These are phyloP conservation scores for Lagopus muta DNA, from an alignment of 2,113 vertebrate species.

Conservation along the genomic window DNA sequence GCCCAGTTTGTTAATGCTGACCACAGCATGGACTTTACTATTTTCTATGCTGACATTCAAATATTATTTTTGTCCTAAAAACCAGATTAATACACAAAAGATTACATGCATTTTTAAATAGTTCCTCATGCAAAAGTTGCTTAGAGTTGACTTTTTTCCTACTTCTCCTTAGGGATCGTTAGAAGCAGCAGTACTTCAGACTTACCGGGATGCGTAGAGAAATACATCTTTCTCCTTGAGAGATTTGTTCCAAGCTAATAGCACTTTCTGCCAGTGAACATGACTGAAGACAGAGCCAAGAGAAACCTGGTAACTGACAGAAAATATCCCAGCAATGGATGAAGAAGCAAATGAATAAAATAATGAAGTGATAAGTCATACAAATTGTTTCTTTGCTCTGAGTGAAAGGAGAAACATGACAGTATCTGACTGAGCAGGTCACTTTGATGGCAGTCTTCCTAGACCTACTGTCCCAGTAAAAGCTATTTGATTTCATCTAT, in stretches of 20 bases:
- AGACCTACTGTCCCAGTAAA: slow-evolving; percentile 8
- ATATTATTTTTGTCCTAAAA: neutral
- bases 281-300: slow-evolving; percentile 27
- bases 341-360: slow-evolving; percentile 50
- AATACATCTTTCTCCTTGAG: slow-evolving; percentile 7
- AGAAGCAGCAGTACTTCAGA: neutral
- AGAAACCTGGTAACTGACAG: slow-evolving; percentile 4
- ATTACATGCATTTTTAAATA: neutral
- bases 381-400: slow-evolving; percentile 1
- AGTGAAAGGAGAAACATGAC: neutral
- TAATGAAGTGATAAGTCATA: neutral
- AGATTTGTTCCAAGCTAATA: slow-evolving; percentile 22
- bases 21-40: neutral
- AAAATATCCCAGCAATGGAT: slow-evolving; percentile 33
- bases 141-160: neutral
- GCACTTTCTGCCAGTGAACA: neutral
- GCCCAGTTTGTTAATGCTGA: neutral
- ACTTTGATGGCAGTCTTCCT: neutral
- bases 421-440: neutral
- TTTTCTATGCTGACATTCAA: neutral
- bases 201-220: neutral
- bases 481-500: slow-evolving; percentile 28
- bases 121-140: neutral
- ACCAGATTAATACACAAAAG: neutral
- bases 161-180: neutral